Evolutionary conservation across 2,113 vertebrate species (phyloP), one percentile per base, ranked within the genome.

Genomic region (Apodemus sylvaticus): DNA sequence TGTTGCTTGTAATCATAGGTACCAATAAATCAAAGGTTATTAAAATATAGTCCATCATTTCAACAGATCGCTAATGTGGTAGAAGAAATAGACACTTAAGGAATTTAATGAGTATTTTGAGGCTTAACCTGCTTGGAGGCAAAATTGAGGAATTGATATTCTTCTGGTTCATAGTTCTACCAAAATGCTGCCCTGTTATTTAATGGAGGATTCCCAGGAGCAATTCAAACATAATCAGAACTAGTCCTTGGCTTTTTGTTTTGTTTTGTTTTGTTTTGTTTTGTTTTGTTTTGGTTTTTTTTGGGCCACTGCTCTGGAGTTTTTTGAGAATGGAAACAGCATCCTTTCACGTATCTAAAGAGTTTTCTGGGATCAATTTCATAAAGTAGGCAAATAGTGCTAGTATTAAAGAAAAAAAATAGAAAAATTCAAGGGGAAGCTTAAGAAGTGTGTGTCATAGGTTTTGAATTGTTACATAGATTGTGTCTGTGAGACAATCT

Each of bases 31-130:
- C 53, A 24, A 74, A 90, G 76, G 76, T 60, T 29, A 73, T 68
- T 73, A 73, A 97, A 91, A 94, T 20, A 51, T 5, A 93, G 48
- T 0, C 12, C 19, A 64, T 86, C n/a, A 68, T 96, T 95, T 96
- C 73, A 55, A 82, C 45, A 87, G 8, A 36, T 90, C 87, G 85
- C 64, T 1, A 94, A n/a, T 58, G 48, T 1, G 79, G 58, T 71
- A 3, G 42, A 94, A 92, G 34, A 96, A 93, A 60, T 9, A 93
- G 53, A 74, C 8, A 88, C 39, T 31, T 7, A 81, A 51, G 64
- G 0, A 22, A 39, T n/a, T 6, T 62, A 66, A 86, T 42, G 39
- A 89, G 7, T 94, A 70, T 96, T 71, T 92, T 88, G 89, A 36
- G 45, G 36, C 53, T 29, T 93, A 83, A 77, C 4, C 22, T 73